Evolutionary conservation across 2,113 vertebrate species (phyloP).

Genomic region (Xiphophorus hellerii): DNA sequence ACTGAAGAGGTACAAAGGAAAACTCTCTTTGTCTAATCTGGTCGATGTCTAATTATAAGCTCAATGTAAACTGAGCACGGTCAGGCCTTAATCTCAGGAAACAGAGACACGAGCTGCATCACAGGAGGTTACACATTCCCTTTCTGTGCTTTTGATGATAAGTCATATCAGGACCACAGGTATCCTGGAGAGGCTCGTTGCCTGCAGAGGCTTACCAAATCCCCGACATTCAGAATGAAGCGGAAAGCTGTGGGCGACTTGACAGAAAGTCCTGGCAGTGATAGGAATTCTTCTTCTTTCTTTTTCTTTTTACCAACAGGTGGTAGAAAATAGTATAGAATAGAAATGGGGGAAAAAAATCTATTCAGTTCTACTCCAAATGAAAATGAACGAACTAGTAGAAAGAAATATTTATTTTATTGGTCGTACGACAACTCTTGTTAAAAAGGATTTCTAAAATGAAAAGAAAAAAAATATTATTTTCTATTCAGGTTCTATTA

Average conservation of each 20-base stretch:
- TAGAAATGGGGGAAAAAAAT: not conserved
- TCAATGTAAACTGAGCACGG: conserved; percentile 7
- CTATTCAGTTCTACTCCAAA: not conserved
- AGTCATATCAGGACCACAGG: conserved; percentile 8
- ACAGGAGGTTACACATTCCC: conserved; percentile 42
- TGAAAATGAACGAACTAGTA: not conserved
- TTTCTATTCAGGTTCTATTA: no score
- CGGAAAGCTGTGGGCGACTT: conserved; percentile 24
- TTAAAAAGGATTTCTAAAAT: no score
- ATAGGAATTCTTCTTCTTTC: not conserved
- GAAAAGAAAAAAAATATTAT: no score
- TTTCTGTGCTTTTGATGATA: conserved; percentile 61
- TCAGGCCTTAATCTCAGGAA: conserved; percentile 8
- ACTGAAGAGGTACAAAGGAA: not conserved
- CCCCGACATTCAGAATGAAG: conserved; percentile 42
- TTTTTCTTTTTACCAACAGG: not conserved
- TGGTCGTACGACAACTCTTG: not conserved
- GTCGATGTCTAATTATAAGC: conserved; percentile 13
- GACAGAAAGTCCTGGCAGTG: conserved; percentile 1
- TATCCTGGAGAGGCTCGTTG: conserved; percentile 11
- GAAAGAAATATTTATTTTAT: no score
- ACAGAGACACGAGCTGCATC: conserved; percentile 19
- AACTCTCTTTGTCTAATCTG: conserved; percentile 13
- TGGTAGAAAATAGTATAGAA: no score
- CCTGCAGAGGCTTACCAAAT: conserved; percentile 30